A percentile compares a stretch with the other conserved stretches of the same genome.
Conservation (phyloP, 1,140 invertebrate species). For the Copidosoma floridanum region DNA sequence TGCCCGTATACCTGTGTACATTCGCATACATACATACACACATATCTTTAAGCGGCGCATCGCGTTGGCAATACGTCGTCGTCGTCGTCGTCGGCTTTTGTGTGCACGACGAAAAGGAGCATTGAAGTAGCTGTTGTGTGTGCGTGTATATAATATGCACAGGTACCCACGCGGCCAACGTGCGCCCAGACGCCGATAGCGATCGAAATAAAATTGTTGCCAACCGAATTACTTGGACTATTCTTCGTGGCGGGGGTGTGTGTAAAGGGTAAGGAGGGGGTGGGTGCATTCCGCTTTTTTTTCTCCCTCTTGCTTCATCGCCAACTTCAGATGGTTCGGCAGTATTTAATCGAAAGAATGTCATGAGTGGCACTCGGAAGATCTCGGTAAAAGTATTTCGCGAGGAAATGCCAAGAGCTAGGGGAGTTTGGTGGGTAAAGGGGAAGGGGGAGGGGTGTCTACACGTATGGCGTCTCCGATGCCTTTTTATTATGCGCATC, state of each 20-base stretch:
- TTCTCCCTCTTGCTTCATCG: background rate
- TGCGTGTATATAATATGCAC: background rate
- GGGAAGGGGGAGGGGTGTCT: too few relatives aligned
- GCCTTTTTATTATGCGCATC: too few relatives aligned
- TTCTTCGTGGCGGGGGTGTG: too few relatives aligned
- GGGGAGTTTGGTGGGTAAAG: too few relatives aligned
- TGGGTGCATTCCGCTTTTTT: background rate
- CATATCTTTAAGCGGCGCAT: background rate
- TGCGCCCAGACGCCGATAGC: background rate
- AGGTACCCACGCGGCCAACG: background rate
- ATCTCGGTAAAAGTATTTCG: conserved; percentile 4
- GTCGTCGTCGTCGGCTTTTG: too few relatives aligned
- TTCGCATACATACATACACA: background rate
- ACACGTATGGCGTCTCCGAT: too few relatives aligned
- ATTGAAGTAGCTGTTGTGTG: too few relatives aligned
- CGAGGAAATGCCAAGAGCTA: background rate
- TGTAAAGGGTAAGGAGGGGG: too few relatives aligned
- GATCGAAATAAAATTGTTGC: conserved; percentile 8
- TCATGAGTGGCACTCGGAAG: conserved; percentile 3
- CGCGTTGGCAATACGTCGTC: too few relatives aligned
- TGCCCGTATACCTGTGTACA: background rate
- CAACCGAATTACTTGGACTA: conserved; percentile 15
- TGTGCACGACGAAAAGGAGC: too few relatives aligned
- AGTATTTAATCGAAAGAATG: conserved; percentile 10
- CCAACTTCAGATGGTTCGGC: too few relatives aligned